phyloP scores from a whole-genome alignment of 2,797 vertebrate species.

The Spatula clypeata region DNA sequence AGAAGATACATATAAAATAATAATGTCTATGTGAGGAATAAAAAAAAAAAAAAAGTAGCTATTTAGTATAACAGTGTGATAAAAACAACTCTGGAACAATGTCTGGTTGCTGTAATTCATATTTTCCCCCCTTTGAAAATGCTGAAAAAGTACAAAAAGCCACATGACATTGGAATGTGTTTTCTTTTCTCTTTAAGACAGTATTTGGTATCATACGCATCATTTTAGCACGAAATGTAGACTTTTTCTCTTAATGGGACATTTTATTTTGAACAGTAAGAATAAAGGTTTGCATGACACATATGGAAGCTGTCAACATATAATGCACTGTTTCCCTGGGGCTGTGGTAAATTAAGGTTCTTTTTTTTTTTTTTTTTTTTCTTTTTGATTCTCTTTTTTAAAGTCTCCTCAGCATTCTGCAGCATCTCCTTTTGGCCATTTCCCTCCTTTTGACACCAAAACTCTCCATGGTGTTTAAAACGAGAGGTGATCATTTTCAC shows the following conservation, averaged over 20 bases:
- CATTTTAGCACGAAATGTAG: conserved; percentile 69
- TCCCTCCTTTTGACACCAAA: conserved; percentile 60
- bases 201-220: conserved; percentile 62
- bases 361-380: not conserved
- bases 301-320: conserved; percentile 79
- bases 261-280: conserved; percentile 68
- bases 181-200: conserved; percentile 66
- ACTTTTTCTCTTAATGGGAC: conserved; percentile 62
- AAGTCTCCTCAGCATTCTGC: conserved; percentile 33
- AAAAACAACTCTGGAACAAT: conserved; percentile 40
- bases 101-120: conserved; percentile 25
- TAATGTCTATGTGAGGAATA: conserved; percentile 4
- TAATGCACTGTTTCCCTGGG: conserved; percentile 58
- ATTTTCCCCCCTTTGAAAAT: not conserved
- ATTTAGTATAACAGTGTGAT: conserved; percentile 16
- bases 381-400: conserved; percentile 45
- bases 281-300: conserved; percentile 76
- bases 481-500: conserved; percentile 34
- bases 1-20: not conserved
- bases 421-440: conserved; percentile 9
- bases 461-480: conserved; percentile 34
- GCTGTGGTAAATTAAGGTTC: conserved; percentile 66
- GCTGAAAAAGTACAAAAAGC: conserved; percentile 49
- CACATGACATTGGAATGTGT: conserved; percentile 53
- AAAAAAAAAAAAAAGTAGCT: not conserved